Evolutionary conservation across 2,113 vertebrate species (phyloP).

Genomic region (Myocastor coypus): DNA sequence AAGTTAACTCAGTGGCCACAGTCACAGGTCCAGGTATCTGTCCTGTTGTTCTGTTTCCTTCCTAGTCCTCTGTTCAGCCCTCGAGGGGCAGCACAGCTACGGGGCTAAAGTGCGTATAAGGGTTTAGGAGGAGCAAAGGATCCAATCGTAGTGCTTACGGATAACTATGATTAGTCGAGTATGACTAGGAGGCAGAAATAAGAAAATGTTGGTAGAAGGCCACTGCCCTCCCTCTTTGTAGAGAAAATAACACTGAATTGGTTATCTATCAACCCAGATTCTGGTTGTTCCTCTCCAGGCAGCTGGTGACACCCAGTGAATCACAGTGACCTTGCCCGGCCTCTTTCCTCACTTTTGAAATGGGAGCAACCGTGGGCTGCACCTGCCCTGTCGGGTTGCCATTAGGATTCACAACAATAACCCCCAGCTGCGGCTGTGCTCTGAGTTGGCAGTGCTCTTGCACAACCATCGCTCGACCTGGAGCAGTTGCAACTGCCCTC

Average conservation of each 20-base stretch:
- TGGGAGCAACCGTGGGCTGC: neutral
- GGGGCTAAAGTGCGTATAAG: neutral
- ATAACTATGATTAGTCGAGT: neutral
- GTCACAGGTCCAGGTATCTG: neutral
- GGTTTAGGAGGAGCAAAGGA: neutral
- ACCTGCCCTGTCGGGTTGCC: slow-evolving; percentile 3
- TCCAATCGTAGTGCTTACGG: neutral
- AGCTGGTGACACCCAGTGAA: neutral
- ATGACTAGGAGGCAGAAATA: neutral
- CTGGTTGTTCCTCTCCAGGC: neutral
- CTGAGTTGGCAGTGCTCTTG: slow-evolving; percentile 27
- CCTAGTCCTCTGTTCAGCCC: too few relatives aligned
- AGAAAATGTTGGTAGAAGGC: neutral
- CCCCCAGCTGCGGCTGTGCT: neutral
- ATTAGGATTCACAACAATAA: slow-evolving; percentile 49
- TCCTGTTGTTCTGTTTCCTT: neutral
- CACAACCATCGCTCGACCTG: neutral
- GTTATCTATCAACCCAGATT: neutral
- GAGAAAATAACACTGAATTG: neutral
- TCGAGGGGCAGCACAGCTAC: neutral
- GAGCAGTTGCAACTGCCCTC: slow-evolving; percentile 33
- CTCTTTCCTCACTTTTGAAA: slow-evolving; percentile 38
- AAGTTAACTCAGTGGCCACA: neutral
- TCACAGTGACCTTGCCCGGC: neutral
- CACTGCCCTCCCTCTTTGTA: neutral